phyloP scores from a whole-genome alignment of 2,113 vertebrate species.

The Cheirogaleus medius region DNA sequence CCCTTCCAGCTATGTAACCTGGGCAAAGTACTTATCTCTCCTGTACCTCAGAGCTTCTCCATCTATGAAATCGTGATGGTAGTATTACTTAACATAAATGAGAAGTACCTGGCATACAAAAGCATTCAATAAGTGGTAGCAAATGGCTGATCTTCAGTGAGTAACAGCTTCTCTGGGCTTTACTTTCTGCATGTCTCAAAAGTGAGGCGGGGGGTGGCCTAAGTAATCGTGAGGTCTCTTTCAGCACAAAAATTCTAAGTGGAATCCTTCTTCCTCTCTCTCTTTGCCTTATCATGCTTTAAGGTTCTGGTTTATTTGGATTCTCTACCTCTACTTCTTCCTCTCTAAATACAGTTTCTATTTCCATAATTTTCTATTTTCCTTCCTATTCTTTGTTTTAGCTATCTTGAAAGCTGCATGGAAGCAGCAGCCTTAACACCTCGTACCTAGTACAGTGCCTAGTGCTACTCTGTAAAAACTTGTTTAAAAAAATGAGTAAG shows the following conservation, averaged over 20 bases:
- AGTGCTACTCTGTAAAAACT: not conserved
- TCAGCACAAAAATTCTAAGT: not conserved
- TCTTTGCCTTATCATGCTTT: not conserved
- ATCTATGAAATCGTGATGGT: not conserved
- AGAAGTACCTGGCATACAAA: not conserved
- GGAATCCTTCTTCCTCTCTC: not conserved
- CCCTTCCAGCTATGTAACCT: not conserved
- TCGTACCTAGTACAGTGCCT: not conserved
- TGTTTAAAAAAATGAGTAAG: not conserved
- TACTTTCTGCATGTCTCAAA: not conserved
- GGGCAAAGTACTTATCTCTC: not conserved
- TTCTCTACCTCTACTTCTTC: not conserved
- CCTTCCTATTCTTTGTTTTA: not conserved
- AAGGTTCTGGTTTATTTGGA: not conserved
- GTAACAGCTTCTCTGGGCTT: not conserved
- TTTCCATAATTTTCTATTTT: not conserved
- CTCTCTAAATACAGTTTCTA: not conserved
- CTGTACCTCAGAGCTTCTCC: not conserved
- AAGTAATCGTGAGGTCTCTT: not conserved
- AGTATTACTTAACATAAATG: not conserved
- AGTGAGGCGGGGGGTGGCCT: not conserved
- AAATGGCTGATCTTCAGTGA: accelerated
- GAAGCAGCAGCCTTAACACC: not conserved
- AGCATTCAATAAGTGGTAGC: not conserved
- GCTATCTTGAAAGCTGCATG: not conserved